phyloP scores from a whole-genome alignment of 2,888 invertebrate genomes.

The Eupithecia abbreviata region DNA sequence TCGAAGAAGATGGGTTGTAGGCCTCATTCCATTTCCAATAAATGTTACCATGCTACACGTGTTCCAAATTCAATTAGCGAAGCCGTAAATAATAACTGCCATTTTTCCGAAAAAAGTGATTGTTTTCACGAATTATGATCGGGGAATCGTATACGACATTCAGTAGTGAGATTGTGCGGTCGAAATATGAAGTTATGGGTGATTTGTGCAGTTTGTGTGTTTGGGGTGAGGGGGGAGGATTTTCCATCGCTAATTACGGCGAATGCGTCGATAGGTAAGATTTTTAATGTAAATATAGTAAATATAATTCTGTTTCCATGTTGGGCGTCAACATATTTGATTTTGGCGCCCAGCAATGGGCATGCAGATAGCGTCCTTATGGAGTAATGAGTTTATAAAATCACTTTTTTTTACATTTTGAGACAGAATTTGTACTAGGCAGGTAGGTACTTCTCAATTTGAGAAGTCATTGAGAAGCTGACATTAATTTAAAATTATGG shows the following conservation, averaged over 20 bases:
- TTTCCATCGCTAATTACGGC: slow-evolving; percentile 89
- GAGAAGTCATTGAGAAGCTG: no score
- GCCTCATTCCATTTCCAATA: slow-evolving; percentile 52
- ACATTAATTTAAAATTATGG: no score
- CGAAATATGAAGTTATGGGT: slow-evolving; percentile 46
- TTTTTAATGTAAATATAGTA: no score
- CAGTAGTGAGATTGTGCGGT: slow-evolving; percentile 40
- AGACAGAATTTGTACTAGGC: no score
- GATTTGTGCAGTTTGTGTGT: slow-evolving; percentile 53
- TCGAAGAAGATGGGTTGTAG: slow-evolving; percentile 30
- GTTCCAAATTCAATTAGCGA: slow-evolving; percentile 55
- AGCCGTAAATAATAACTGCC: slow-evolving; percentile 56
- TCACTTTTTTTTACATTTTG: no score
- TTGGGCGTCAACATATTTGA: slow-evolving; percentile 7
- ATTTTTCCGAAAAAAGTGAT: slow-evolving; percentile 40
- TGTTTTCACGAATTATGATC: slow-evolving; percentile 67
- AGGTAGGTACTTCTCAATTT: no score
- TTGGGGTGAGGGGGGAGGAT: slow-evolving; percentile 76
- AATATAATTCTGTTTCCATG: not conserved
- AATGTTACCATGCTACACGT: slow-evolving; percentile 68
- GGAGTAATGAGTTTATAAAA: not conserved
- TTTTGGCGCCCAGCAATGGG: not conserved
- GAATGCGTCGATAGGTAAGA: slow-evolving; percentile 89
- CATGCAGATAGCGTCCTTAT: not conserved
- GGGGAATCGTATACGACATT: slow-evolving; percentile 60